These are phyloP conservation scores for Vespertilio murinus DNA, from an alignment of 2,797 vertebrate species.

Conservation along the genomic window DNA sequence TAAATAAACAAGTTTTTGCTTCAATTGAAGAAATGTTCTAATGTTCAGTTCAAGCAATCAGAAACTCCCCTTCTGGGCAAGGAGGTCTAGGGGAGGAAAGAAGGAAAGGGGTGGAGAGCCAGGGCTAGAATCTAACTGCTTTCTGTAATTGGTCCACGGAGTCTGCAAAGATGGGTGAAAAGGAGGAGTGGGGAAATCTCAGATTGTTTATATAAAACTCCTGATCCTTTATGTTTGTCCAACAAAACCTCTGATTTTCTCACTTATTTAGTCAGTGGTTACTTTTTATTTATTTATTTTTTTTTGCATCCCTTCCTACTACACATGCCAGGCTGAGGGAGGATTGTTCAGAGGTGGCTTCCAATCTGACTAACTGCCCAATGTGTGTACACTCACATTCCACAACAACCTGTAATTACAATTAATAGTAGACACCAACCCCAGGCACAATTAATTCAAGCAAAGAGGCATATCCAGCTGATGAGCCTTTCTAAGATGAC, in stretches of 20 bases:
- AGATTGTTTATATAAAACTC: neutral
- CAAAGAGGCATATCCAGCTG: neutral
- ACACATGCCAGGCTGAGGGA: neutral
- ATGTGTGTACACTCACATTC: neutral
- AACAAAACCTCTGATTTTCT: neutral
- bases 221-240: neutral
- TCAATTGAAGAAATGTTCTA: neutral
- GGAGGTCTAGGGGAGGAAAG: neutral
- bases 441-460: neutral
- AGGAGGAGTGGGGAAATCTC: too few species aligned
- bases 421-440: neutral
- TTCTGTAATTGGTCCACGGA: fast-evolving
- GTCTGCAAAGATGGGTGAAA: neutral
- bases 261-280: neutral
- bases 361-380: neutral
- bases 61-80: neutral
- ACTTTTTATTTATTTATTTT: neutral
- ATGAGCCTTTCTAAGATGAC: neutral
- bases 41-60: neutral
- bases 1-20: conserved; percentile 47
- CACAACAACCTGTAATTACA: neutral
- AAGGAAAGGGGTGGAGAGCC: too few species aligned
- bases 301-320: neutral
- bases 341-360: neutral
- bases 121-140: neutral